Evolutionary conservation across 2,797 vertebrate genomes (phyloP).

Genomic region (Rallus crepitans): DNA sequence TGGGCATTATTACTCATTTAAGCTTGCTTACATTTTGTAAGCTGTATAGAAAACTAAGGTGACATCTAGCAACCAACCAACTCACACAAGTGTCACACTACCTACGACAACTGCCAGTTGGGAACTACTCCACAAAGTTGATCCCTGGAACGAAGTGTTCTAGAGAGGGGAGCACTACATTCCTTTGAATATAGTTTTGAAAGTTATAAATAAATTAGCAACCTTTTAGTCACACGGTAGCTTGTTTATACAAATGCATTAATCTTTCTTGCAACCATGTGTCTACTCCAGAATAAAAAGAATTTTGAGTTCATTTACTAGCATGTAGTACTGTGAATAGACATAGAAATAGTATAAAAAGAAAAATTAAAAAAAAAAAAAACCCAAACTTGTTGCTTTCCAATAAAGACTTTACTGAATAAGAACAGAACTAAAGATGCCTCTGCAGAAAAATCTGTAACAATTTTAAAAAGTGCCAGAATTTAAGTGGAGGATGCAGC

Average conservation of each 20-base stretch:
- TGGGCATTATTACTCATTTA: not conserved
- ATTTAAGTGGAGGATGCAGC: not conserved
- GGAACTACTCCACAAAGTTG: not conserved
- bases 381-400: not conserved
- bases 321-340: not conserved
- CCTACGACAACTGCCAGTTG: not conserved
- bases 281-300: not conserved
- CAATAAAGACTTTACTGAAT: not conserved
- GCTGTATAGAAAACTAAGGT: not conserved
- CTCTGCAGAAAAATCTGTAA: not conserved
- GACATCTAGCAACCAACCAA: not conserved
- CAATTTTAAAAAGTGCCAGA: not conserved
- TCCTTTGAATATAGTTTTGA: not conserved
- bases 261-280: not conserved
- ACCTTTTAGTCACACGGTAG: not conserved
- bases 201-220: slow-evolving; percentile 47
- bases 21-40: not conserved
- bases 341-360: not conserved
- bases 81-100: not conserved
- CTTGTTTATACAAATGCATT: slow-evolving; percentile 3
- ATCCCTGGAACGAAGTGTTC: slow-evolving; percentile 38
- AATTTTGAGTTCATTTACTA: not conserved
- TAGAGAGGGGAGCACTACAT: not conserved
- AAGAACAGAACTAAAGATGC: not conserved
- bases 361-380: not conserved